A percentile compares a stretch with the other conserved stretches of the same genome.
These are phyloP conservation scores for Cephus rjabovi DNA, from an alignment of 2,888 invertebrate genomes.

Conservation along the genomic window DNA sequence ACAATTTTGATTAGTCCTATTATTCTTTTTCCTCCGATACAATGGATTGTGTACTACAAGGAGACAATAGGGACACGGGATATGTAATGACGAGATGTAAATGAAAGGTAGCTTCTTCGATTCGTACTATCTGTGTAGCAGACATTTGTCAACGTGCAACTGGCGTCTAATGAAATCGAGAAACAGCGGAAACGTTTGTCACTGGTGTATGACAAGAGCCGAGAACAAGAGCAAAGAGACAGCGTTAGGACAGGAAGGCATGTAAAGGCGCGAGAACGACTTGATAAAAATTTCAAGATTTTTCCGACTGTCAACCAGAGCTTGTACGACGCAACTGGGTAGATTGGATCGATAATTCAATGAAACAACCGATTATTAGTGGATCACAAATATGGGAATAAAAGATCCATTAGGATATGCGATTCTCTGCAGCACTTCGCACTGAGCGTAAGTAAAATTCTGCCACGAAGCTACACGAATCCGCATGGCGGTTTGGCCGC, in stretches of 20 bases:
- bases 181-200: not conserved
- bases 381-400: not conserved
- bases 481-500: slow-evolving; percentile 56
- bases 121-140: not conserved
- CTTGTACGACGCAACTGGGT: not conserved
- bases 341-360: not conserved
- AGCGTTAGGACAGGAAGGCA: not conserved
- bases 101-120: not conserved
- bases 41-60: not conserved
- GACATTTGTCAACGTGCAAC: not conserved
- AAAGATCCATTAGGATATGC: not conserved
- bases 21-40: not conserved
- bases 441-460: not conserved
- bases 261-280: not conserved
- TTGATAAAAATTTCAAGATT: not conserved
- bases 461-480: not conserved
- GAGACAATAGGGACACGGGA: not conserved
- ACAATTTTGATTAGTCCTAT: not conserved
- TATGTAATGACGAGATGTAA: not conserved
- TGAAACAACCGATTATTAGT: not conserved
- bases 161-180: not conserved
- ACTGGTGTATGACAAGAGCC: not conserved
- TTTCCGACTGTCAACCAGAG: not conserved
- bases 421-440: not conserved
- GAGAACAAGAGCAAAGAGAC: not conserved